phyloP scores from a whole-genome alignment of 2,797 vertebrate genomes.

The Parotocinclus haroldoi region DNA sequence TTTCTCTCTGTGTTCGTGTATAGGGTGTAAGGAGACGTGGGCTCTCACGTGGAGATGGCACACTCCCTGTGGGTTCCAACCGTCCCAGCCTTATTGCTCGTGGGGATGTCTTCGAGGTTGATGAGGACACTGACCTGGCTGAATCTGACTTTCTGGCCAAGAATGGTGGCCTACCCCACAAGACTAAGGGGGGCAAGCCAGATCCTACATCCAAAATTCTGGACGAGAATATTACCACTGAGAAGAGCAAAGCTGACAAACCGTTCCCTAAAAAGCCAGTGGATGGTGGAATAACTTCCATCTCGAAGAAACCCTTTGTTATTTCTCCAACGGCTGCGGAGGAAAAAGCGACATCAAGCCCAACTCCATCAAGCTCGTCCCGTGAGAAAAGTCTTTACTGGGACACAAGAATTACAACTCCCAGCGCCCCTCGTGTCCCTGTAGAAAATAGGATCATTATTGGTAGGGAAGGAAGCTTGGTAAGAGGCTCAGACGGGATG shows the following conservation, averaged over 20 bases:
- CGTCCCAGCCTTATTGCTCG: slow-evolving; percentile 56
- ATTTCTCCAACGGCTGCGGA: slow-evolving; percentile 32
- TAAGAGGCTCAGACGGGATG: slow-evolving; percentile 51
- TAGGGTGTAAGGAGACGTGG: slow-evolving; percentile 43
- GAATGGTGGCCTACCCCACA: slow-evolving; percentile 31
- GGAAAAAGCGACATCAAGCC: slow-evolving; percentile 20
- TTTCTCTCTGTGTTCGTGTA: slow-evolving; percentile 1
- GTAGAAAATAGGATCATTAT: slow-evolving; percentile 41
- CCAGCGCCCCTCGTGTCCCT: slow-evolving; percentile 14
- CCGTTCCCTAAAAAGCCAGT: slow-evolving; percentile 61
- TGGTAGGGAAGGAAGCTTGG: slow-evolving; percentile 54
- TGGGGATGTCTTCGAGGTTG: slow-evolving; percentile 70
- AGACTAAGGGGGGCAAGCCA: slow-evolving; percentile 64
- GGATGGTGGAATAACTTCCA: neutral
- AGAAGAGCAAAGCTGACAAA: slow-evolving; percentile 58
- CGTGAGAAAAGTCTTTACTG: too few relatives aligned
- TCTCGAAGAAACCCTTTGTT: slow-evolving; percentile 53
- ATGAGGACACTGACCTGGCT: slow-evolving; percentile 73
- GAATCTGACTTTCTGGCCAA: slow-evolving; percentile 52
- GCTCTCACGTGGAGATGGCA: slow-evolving; percentile 66
- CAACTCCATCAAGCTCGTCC: neutral
- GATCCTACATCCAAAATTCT: slow-evolving; percentile 54
- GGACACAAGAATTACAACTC: slow-evolving; percentile 9
- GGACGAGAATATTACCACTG: slow-evolving; percentile 76
- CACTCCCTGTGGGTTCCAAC: slow-evolving; percentile 56